Conservation (phyloP, 2,113 vertebrate species). For the Rhineura floridana region DNA sequence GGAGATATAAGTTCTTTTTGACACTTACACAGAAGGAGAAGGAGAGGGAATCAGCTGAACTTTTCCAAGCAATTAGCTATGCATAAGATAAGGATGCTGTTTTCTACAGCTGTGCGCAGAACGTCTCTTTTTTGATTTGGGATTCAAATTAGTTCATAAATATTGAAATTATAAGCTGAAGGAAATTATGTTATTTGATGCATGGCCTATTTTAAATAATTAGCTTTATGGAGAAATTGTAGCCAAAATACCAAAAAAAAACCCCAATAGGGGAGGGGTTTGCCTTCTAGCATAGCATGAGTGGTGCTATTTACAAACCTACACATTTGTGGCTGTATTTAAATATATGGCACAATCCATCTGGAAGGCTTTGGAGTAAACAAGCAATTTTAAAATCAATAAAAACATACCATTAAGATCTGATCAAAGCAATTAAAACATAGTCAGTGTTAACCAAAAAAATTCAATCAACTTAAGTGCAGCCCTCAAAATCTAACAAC, state of each 20-base stretch:
- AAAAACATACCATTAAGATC: background rate
- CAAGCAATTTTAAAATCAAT: conserved; percentile 7
- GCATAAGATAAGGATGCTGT: conserved; percentile 63
- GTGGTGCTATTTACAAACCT: background rate
- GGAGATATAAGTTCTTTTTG: conserved; percentile 30
- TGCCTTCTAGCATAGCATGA: conserved; percentile 2
- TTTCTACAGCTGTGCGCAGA: conserved; percentile 60
- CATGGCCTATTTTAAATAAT: conserved; percentile 62
- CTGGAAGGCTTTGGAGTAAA: background rate
- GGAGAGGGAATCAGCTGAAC: conserved; percentile 49
- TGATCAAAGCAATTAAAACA: background rate
- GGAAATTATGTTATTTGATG: conserved; percentile 60
- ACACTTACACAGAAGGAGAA: conserved; percentile 34
- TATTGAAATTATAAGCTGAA: conserved; percentile 71
- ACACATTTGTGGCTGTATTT: conserved; percentile 7
- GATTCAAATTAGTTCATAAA: conserved; percentile 75
- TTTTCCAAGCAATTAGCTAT: conserved; percentile 68
- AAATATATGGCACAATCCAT: background rate
- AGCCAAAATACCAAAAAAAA: conserved; percentile 29
- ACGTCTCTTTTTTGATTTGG: conserved; percentile 59
- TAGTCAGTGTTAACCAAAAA: background rate
- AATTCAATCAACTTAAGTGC: background rate
- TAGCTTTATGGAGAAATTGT: conserved; percentile 48
- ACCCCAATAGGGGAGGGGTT: background rate
- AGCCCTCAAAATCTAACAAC: background rate